Evolutionary conservation across 1,140 invertebrate genomes (phyloP).

Genomic region (Heliconius congener): DNA sequence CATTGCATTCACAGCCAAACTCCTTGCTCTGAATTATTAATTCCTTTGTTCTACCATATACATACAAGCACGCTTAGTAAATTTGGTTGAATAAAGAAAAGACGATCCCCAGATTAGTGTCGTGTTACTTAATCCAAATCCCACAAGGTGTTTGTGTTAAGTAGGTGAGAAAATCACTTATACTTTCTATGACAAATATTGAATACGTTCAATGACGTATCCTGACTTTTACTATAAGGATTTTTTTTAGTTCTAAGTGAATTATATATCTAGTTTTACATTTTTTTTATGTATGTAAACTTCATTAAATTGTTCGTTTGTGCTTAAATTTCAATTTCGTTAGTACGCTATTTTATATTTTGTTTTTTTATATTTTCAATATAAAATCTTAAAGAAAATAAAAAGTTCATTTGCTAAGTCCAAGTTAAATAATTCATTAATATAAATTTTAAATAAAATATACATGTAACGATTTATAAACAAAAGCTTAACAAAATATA

Average conservation of each 20-base stretch:
- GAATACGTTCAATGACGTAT: neutral
- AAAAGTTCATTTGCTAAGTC: too few species aligned
- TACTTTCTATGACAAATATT: neutral
- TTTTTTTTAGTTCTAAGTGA: neutral
- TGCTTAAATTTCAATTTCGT: too few species aligned
- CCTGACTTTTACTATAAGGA: neutral
- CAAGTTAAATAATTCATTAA: too few species aligned
- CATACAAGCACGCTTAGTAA: neutral
- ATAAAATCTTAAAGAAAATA: too few species aligned
- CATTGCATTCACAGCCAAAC: neutral
- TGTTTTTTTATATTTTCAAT: too few species aligned
- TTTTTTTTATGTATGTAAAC: too few species aligned
- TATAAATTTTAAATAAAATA: too few species aligned
- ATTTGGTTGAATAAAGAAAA: constrained; percentile 12
- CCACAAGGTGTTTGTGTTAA: constrained; percentile 18
- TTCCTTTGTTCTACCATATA: neutral
- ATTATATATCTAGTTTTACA: too few species aligned
- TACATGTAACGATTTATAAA: too few species aligned
- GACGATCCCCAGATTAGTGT: constrained; percentile 14
- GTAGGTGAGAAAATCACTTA: constrained; percentile 7
- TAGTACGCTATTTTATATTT: too few species aligned
- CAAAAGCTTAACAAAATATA: too few species aligned
- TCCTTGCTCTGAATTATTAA: neutral
- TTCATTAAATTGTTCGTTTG: too few species aligned
- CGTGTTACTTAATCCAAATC: constrained; percentile 12